Percentiles rank a stretch among this genome's conserved stretches.
Conservation (phyloP, 2,888 invertebrate species). For the Anoplius nigerrimus region DNA sequence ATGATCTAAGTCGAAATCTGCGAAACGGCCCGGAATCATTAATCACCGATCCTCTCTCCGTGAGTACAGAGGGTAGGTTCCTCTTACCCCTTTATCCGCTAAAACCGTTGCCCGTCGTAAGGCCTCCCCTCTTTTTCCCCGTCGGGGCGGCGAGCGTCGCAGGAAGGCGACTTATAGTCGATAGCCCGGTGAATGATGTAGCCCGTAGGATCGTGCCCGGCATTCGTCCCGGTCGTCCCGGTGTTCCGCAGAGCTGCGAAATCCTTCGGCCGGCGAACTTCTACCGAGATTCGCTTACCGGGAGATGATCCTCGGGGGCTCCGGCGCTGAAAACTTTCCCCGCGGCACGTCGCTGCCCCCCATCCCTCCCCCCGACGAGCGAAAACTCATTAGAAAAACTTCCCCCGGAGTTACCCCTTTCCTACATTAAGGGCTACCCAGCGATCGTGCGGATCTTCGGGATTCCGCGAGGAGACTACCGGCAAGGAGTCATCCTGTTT, state of each 20-base stretch:
- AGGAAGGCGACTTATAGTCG: slow-evolving; percentile 46
- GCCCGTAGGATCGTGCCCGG: slow-evolving; percentile 52
- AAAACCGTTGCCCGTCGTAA: not conserved
- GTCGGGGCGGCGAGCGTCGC: slow-evolving; percentile 14
- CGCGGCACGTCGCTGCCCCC: slow-evolving; percentile 4
- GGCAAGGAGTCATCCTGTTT: too few relatives aligned
- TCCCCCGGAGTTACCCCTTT: slow-evolving; percentile 24
- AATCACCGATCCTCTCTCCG: slow-evolving; percentile 30
- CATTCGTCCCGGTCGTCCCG: slow-evolving; percentile 44
- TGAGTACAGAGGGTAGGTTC: not conserved
- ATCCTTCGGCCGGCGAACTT: slow-evolving; percentile 37
- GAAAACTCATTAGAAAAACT: slow-evolving; percentile 44
- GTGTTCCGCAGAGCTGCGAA: slow-evolving; percentile 19
- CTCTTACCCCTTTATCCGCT: not conserved
- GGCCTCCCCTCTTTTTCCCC: slow-evolving; percentile 22
- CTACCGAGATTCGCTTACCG: slow-evolving; percentile 38
- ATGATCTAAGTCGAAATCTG: slow-evolving; percentile 22
- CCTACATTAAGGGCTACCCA: slow-evolving; percentile 3
- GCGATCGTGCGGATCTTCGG: not conserved
- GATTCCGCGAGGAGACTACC: too few relatives aligned
- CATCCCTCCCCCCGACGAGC: too few relatives aligned
- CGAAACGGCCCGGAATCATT: slow-evolving; percentile 35
- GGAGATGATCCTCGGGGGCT: slow-evolving; percentile 10
- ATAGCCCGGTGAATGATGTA: slow-evolving; percentile 53
- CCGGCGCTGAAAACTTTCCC: slow-evolving; percentile 5